Conservation (phyloP, 1,140 invertebrate species). For the Apis laboriosa region DNA sequence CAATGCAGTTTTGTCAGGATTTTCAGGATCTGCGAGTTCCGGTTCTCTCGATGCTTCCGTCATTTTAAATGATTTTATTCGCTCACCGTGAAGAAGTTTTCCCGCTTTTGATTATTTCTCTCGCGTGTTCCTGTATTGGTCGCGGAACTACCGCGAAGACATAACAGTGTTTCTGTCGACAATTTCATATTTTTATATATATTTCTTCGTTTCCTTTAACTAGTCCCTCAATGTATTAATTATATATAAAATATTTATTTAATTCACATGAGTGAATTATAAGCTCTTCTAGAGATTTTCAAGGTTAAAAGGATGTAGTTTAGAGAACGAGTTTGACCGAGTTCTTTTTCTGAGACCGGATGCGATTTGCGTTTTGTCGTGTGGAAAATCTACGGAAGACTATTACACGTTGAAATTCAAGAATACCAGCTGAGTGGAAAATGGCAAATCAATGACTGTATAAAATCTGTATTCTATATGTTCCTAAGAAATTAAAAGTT, state of each 20-base stretch:
- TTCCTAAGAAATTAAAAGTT: too few relatives aligned
- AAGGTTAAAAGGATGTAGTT: conserved; percentile 31
- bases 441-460: not conserved
- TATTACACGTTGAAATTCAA: conserved; percentile 41
- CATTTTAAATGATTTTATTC: conserved; percentile 45
- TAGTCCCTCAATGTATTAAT: too few relatives aligned
- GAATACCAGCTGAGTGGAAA: not conserved
- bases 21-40: conserved; percentile 59
- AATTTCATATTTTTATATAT: conserved; percentile 1
- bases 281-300: not conserved
- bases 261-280: not conserved
- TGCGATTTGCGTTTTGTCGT: conserved; percentile 5
- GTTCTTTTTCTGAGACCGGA: conserved; percentile 24
- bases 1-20: conserved; percentile 54
- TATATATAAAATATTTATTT: not conserved
- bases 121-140: conserved; percentile 22
- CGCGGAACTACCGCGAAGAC: conserved; percentile 39
- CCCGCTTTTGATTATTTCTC: conserved; percentile 26
- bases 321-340: conserved; percentile 38
- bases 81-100: conserved; percentile 25
- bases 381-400: conserved; percentile 52
- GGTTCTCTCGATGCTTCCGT: conserved; percentile 59
- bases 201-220: not conserved
- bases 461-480: not conserved
- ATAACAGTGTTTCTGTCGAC: conserved; percentile 55